Evolutionary conservation across 2,888 invertebrate species (phyloP).

Genomic region (Leptura quadrifasciata): DNA sequence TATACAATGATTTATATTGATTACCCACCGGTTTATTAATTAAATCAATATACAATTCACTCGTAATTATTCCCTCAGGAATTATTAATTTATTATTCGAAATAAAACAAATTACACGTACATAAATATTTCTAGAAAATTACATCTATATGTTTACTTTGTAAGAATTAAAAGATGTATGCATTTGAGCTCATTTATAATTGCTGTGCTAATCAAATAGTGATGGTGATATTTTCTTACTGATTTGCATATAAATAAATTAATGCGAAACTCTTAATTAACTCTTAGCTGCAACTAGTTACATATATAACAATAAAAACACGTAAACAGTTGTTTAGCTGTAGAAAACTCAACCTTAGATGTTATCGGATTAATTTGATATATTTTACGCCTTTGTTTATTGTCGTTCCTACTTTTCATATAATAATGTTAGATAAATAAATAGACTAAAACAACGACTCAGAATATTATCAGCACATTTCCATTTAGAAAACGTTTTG

Average conservation of each 20-base stretch:
- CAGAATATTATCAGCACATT: background rate
- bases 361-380: background rate
- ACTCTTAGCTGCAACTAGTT: background rate
- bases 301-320: background rate
- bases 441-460: background rate
- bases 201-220: background rate
- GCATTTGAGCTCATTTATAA: background rate
- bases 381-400: background rate
- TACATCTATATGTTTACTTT: background rate
- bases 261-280: background rate
- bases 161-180: background rate
- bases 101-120: background rate
- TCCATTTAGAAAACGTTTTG: background rate
- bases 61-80: background rate
- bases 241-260: background rate
- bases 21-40: constrained; percentile 1
- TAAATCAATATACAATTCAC: background rate
- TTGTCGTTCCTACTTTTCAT: background rate
- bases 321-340: background rate
- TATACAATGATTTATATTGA: background rate
- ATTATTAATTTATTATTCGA: background rate
- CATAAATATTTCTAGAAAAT: background rate
- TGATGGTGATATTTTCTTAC: background rate
- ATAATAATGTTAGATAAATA: background rate
- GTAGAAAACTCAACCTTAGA: background rate